phyloP scores from a whole-genome alignment of 2,797 vertebrate species.

The Bucorvus abyssinicus region DNA sequence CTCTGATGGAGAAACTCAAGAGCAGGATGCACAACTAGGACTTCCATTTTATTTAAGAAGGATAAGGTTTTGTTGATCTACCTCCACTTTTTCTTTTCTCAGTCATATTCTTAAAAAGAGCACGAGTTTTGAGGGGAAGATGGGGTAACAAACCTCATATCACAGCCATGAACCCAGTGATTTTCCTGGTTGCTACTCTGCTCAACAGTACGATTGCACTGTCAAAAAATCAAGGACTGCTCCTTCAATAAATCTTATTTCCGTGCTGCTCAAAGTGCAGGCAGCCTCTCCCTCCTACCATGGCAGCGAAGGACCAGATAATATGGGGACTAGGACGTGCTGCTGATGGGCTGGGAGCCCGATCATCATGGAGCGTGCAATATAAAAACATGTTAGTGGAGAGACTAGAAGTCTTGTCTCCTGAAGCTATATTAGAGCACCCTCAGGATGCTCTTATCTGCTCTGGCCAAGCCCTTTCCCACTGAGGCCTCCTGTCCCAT shows the following conservation, averaged over 20 bases:
- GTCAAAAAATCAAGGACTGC: background rate
- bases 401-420: background rate
- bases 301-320: background rate
- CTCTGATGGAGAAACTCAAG: background rate
- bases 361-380: too few species aligned
- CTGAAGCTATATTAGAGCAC: background rate
- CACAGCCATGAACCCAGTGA: background rate
- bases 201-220: background rate
- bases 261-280: background rate
- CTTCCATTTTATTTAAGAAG: background rate
- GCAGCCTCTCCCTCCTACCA: background rate
- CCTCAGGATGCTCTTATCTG: background rate
- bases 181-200: background rate
- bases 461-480: background rate
- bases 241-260: background rate
- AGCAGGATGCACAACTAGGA: background rate
- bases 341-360: background rate
- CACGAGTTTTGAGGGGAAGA: background rate
- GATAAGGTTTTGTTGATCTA: background rate
- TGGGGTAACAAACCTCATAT: background rate
- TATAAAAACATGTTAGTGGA: rapidly evolving
- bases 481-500: background rate
- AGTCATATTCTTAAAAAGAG: background rate
- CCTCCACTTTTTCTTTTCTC: background rate
- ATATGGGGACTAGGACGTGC: background rate